phyloP scores from a whole-genome alignment of 92 coral and sea anemone species.

The Siderastrea siderea region DNA sequence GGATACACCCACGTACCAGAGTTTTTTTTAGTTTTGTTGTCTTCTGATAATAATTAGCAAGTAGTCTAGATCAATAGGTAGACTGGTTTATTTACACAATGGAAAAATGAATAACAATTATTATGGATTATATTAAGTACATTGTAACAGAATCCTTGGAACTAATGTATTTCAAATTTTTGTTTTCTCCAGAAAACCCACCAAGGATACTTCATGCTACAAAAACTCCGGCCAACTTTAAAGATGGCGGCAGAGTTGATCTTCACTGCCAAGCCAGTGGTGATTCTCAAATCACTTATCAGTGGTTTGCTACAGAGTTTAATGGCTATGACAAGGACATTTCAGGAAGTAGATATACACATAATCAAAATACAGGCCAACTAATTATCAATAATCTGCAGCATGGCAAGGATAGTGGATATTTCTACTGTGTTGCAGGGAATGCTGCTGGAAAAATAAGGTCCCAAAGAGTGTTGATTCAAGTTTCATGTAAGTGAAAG shows the following conservation, averaged over 20 bases:
- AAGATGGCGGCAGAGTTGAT: slow-evolving; percentile 63
- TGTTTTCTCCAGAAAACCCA: slow-evolving; percentile 63
- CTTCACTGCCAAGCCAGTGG: slow-evolving; percentile 79
- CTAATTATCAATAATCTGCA: slow-evolving; percentile 76
- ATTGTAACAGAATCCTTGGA: neutral
- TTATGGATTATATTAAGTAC: too few species aligned
- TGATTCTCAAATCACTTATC: slow-evolving; percentile 47
- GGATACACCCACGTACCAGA: too few species aligned
- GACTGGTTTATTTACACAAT: too few species aligned
- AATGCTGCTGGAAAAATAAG: slow-evolving; percentile 77
- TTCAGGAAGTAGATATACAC: slow-evolving; percentile 53
- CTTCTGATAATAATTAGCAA: too few species aligned
- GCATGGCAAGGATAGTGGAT: slow-evolving; percentile 87
- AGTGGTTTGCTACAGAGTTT: slow-evolving; percentile 77
- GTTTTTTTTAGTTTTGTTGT: too few species aligned
- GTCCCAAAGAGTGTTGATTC: slow-evolving; percentile 74
- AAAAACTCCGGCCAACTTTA: slow-evolving; percentile 32
- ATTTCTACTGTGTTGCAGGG: slow-evolving; percentile 84
- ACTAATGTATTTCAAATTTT: neutral
- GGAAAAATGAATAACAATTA: too few species aligned
- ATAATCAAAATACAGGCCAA: slow-evolving; percentile 72
- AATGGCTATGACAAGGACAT: slow-evolving; percentile 64
- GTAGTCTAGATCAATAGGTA: too few species aligned
- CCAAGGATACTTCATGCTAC: slow-evolving; percentile 52
- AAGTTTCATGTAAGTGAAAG: slow-evolving; percentile 87